Base-by-base conservation (phyloP, 2,888 invertebrate genomes). In the Andrena minutula region DNA sequence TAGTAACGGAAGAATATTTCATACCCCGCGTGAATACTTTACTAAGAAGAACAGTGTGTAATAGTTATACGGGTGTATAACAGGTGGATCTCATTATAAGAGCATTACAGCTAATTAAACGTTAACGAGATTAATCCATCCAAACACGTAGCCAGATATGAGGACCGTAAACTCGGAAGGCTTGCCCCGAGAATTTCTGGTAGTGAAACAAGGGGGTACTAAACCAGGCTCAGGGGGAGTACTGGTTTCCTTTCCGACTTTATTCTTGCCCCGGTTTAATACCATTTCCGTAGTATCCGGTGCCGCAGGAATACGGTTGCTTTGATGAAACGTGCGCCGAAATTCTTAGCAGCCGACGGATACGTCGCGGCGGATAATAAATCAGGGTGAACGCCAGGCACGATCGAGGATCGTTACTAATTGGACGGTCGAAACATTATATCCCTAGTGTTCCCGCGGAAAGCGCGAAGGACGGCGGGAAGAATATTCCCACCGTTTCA, bases 61-160 rank as follows among this genome's bases (percentile, higher is more conserved):
- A 10, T 47, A 70, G 58, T 70, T 60, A 20, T 60, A 58, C 28
- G 28, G 58, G 12, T 47, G 58, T 41, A n/a, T 47, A 70, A 30
- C 41, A 58, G 69, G 20, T 41, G 41, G 5, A 41, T 41, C 41
- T 41, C 16, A 5, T 16, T 41, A 41, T 16, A 41, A 41, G 1
- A 16, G 41, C 16, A 26, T 6, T 23, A 35, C 10, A n/a, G 41
- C 28, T 12, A 71, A 20, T 51, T 56, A 60, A 77, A n/a, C 71
- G 41, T 79, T 75, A 74, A 79, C 68, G 74, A 77, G 76, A 84
- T 77, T 77, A 83, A 74, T 84, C 53, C 60, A 23, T 30, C 68
- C 3, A 53, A 79, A 64, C 63, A 61, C 64, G 72, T 41, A 26
- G 41, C 41, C 28, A 23, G 61, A 30, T 75, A 65, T 26, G 69